Conservation (phyloP, 1,140 invertebrate genomes). For the Pseudomyrmex dendroicus region DNA sequence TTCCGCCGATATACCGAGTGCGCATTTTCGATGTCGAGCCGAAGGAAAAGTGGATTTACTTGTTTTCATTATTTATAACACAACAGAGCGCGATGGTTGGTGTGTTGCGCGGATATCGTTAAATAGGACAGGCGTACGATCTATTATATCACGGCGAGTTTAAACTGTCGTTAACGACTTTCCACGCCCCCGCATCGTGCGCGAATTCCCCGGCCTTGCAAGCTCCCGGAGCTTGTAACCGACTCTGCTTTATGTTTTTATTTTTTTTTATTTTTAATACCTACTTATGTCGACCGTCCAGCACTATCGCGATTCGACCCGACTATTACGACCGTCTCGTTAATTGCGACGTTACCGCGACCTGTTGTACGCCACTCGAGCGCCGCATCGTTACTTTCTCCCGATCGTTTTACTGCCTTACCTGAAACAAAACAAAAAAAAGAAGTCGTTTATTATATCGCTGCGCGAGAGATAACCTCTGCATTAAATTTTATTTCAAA, state of each 20-base stretch:
- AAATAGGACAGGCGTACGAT: slow-evolving; percentile 60
- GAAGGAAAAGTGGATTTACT: slow-evolving; percentile 54
- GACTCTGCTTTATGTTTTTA: slow-evolving; percentile 21
- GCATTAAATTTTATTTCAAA: slow-evolving; percentile 25
- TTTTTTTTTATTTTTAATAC: slow-evolving; percentile 36
- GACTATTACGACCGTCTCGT: slow-evolving; percentile 44
- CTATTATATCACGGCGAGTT: slow-evolving; percentile 61
- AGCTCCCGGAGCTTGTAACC: slow-evolving; percentile 40
- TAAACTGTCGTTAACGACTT: slow-evolving; percentile 72
- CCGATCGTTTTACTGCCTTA: slow-evolving; percentile 57
- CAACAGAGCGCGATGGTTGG: not conserved
- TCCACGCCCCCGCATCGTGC: slow-evolving; percentile 38
- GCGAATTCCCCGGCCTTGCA: slow-evolving; percentile 39
- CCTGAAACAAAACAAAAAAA: slow-evolving; percentile 63
- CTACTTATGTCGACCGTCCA: slow-evolving; percentile 40
- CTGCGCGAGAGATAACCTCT: not conserved
- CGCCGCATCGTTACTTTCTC: not conserved
- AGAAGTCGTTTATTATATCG: slow-evolving; percentile 42
- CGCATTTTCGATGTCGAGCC: slow-evolving; percentile 15
- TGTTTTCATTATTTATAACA: slow-evolving; percentile 48
- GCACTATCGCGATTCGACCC: slow-evolving; percentile 42
- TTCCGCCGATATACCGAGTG: too few species aligned
- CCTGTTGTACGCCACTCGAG: slow-evolving; percentile 37
- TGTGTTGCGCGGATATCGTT: slow-evolving; percentile 60
- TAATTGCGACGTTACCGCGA: slow-evolving; percentile 60